Evolutionary conservation across 2,113 vertebrate genomes (phyloP).

Genomic region (Bufo gargarizans): DNA sequence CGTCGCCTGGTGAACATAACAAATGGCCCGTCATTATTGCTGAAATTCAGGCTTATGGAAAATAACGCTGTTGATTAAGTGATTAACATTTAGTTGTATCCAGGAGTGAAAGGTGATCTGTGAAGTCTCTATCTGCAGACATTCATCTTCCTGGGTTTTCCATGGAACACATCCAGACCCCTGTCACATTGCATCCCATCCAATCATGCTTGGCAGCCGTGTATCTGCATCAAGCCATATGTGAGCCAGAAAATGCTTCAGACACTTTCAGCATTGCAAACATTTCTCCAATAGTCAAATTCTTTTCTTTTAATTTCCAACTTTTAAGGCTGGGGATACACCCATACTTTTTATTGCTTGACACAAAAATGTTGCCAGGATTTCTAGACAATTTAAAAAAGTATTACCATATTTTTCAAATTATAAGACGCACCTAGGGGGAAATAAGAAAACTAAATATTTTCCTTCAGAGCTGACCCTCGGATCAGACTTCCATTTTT

Average conservation of each 20-base stretch:
- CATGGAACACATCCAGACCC: conserved; percentile 31
- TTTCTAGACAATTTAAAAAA: too few species aligned
- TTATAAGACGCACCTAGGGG: too few species aligned
- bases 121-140: conserved; percentile 30
- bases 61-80: conserved; percentile 21
- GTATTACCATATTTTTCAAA: too few species aligned
- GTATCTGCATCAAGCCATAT: background rate
- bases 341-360: background rate
- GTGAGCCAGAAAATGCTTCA: conserved; percentile 32
- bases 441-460: too few species aligned
- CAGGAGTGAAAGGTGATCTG: conserved; percentile 43
- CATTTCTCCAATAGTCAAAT: background rate
- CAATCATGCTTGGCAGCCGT: conserved; percentile 22
- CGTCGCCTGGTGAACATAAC: background rate
- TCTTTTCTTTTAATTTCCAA: background rate
- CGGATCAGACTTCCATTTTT: too few species aligned
- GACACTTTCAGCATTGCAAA: background rate
- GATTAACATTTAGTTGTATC: conserved; percentile 34
- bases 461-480: too few species aligned
- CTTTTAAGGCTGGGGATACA: background rate
- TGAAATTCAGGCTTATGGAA: conserved; percentile 21
- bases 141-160: conserved; percentile 21
- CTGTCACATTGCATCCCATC: conserved; percentile 29
- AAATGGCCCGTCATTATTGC: background rate
- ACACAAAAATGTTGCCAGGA: too few species aligned